phyloP scores from a whole-genome alignment of 2,797 vertebrate species.

The Crocidura indochinensis region DNA sequence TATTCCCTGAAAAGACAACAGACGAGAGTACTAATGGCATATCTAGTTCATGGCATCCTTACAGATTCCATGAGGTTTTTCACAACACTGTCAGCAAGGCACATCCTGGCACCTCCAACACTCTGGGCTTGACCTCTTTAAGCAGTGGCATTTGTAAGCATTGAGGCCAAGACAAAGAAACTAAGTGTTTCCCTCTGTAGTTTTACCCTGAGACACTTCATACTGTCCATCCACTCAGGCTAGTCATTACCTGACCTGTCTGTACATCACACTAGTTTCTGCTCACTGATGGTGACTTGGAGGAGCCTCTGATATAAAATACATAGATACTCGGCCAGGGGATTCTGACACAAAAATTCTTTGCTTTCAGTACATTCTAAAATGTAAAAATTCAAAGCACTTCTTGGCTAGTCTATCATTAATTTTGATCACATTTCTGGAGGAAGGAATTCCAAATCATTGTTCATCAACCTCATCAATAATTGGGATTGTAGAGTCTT shows the following conservation, averaged over 20 bases:
- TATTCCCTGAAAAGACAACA: constrained; percentile 66
- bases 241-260: too few relatives aligned
- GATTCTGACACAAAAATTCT: constrained; percentile 23
- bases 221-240: too few relatives aligned
- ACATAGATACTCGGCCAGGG: not conserved
- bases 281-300: too few relatives aligned
- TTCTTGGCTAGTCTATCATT: not conserved
- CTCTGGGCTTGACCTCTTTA: constrained; percentile 3
- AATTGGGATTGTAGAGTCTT: not conserved
- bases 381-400: constrained; percentile 22
- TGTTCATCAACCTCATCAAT: not conserved
- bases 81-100: not conserved
- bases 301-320: too few relatives aligned
- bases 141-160: constrained; percentile 46
- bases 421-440: constrained; percentile 56
- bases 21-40: constrained; percentile 68
- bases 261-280: too few relatives aligned
- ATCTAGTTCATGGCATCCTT: constrained; percentile 53
- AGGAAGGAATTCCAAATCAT: constrained; percentile 24
- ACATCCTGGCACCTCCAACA: too few relatives aligned
- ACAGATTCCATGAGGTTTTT: constrained; percentile 52
- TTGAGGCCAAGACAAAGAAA: not conserved
- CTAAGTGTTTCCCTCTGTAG: too few relatives aligned
- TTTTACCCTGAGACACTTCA: too few relatives aligned
- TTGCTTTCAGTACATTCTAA: constrained; percentile 27